Base-by-base conservation (phyloP, 37 sponge, comb jelly and placozoan genomes). In the Corticium candelabrum region DNA sequence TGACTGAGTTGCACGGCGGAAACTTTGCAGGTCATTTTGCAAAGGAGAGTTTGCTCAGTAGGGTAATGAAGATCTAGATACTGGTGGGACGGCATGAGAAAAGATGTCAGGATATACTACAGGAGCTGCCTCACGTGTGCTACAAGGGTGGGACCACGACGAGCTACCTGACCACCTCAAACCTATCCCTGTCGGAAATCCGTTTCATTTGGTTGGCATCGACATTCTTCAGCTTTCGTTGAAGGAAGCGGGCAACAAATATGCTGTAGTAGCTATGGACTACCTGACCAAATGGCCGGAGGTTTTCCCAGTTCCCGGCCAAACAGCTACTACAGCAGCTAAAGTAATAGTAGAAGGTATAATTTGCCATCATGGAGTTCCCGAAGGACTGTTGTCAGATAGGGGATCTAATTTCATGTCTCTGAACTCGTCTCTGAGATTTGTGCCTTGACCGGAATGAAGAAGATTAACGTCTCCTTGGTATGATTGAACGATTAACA, bases 261-360 rank as follows among this genome's bases (percentile, higher is more conserved):
- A 84, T 78, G 84, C 79, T 40, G 41, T 85, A 4, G 85, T 85
- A 1, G 74, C 80, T n/a, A 67, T 84, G 74, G 84, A 84, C 50
- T 87, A 87, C 50, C 68, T 87, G 0, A 80, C 88, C 3, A 84
- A 84, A 43, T 87, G 88, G 85, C 85, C 89, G n/a, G 89, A 88
- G 40, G 88, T 84, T 27, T 87, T 78, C 41, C 40, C 88, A 11
- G 37, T 67, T 3, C 2, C 69, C 4, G 82, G 82, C 40, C 89
- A 84, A 35, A 75, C 81, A 74, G 84, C 88, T 11, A 41, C 68
- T 37, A 87, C 88, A 0, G 78, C 84, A 30, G 88, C 88, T n/a
- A 70, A 50, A 4, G 74, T 87, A 0, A 37, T 87, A 32, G 83
- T 87, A 38, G 81, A 83, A 76, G 30, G 80, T 27, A 69, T 87